Conservation (phyloP, 2,113 vertebrate genomes). For the Danio rerio region GRCz12tu NC_133182.1:34671501-34672000, state of each 20-base stretch:
- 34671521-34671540: too few relatives aligned
- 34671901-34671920: constrained; percentile 45
- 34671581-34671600: too few relatives aligned
- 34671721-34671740: not conserved
- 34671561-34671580: too few relatives aligned
- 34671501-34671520: too few relatives aligned
- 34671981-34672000: constrained; percentile 20
- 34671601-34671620: too few relatives aligned
- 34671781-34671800: not conserved
- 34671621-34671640: too few relatives aligned
- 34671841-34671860: not conserved
- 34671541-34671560: too few relatives aligned
- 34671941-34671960: constrained; percentile 49
- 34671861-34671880: not conserved
- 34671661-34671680: not conserved
- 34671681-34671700: not conserved
- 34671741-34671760: not conserved
- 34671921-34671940: not conserved
- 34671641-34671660: not conserved
- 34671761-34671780: not conserved
- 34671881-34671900: not conserved
- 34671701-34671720: not conserved
- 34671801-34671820: constrained; percentile 38
- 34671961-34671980: constrained; percentile 40
- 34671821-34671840: not conserved